These are phyloP conservation scores for Thecophora atra DNA, from an alignment of 2,888 invertebrate genomes.

Conservation along the genomic window DNA sequence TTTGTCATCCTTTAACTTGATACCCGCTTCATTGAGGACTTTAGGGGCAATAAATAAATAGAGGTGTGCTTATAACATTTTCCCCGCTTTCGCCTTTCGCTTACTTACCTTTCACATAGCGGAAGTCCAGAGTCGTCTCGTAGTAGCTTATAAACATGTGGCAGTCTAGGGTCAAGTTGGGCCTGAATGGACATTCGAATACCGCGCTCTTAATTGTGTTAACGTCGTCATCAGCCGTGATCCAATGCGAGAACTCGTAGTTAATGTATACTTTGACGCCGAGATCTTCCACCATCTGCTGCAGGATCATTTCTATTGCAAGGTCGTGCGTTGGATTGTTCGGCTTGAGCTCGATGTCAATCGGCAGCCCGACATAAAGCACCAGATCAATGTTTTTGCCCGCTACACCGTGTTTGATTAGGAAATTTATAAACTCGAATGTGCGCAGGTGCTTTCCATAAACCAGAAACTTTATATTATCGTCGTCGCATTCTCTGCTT, in stretches of 20 bases:
- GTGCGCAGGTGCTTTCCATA: constrained; percentile 51
- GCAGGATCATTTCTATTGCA: constrained; percentile 47
- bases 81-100: neutral
- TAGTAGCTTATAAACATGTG: constrained; percentile 54
- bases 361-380: constrained; percentile 39
- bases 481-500: neutral
- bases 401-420: constrained; percentile 50
- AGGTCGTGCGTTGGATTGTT: constrained; percentile 50
- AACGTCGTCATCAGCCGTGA: constrained; percentile 3
- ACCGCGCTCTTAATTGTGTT: constrained; percentile 45
- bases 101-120: neutral
- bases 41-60: neutral
- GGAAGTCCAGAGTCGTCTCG: constrained; percentile 27
- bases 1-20: constrained; percentile 35
- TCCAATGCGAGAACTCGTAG: constrained; percentile 42
- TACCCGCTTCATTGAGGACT: constrained; percentile 38
- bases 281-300: constrained; percentile 49
- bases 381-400: constrained; percentile 47
- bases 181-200: constrained; percentile 41
- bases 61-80: neutral
- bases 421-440: constrained; percentile 55
- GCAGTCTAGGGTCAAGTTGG: constrained; percentile 46
- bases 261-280: constrained; percentile 48
- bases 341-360: constrained; percentile 35
- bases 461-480: constrained; percentile 46